Conservation (phyloP, 2,888 invertebrate genomes). For the Dryobotodes eremita region DNA sequence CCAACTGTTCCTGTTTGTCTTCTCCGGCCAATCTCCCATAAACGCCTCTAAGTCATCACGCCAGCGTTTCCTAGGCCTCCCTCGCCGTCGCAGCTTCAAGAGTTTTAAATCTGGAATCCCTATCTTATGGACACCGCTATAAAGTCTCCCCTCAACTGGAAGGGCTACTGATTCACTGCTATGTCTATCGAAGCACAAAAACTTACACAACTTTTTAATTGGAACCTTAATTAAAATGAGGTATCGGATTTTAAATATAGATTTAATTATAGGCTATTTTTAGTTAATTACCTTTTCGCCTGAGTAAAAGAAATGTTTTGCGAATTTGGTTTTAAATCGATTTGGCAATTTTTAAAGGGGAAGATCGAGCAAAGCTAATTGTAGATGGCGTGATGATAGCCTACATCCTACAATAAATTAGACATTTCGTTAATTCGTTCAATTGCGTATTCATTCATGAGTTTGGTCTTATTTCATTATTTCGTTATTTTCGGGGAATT, state of each 20-base stretch:
- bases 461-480: too few relatives aligned
- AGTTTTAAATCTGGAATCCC: not conserved
- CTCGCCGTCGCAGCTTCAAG: not conserved
- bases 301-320: not conserved
- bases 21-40: not conserved
- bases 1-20: not conserved
- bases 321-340: not conserved
- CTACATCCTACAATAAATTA: too few relatives aligned
- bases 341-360: not conserved
- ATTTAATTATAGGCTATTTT: conserved; percentile 3
- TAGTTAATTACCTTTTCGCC: conserved; percentile 16
- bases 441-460: too few relatives aligned
- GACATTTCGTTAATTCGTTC: too few relatives aligned
- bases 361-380: too few relatives aligned
- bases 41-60: too few relatives aligned
- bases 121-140: not conserved
- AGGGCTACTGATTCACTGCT: conserved; percentile 37
- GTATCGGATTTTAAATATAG: conserved; percentile 4
- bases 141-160: not conserved
- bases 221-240: conserved; percentile 56
- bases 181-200: conserved; percentile 59
- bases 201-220: conserved; percentile 63
- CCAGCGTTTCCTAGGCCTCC: not conserved
- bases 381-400: too few relatives aligned
- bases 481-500: too few relatives aligned